Base-by-base conservation (phyloP, 2,888 invertebrate species). In the Nomada fucata region DNA sequence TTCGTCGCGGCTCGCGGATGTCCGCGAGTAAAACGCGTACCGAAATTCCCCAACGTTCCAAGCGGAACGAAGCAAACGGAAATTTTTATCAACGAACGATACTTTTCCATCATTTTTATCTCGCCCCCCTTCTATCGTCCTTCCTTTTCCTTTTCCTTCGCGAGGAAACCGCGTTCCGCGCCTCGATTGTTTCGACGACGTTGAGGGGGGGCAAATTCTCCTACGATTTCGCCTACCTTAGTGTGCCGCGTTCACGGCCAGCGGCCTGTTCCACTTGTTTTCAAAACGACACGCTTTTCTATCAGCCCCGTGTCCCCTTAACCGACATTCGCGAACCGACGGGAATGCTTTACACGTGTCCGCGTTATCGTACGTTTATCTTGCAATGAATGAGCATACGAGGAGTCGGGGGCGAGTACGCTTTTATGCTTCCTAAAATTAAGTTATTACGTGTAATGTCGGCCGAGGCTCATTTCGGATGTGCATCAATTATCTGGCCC, bases 391-490 rank as follows among this genome's bases (percentile, higher is more conserved):
- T 11, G 18, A 11, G 13, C 23, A 26, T 11, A 42, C 26, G 15
- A n/a, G 5, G 20, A 18, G 15, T 15, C 10, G 15, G 7, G 0
- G 10, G 20, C 13, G 63, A 15, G 26, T 13, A 42, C 26, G 26
- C 18, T 65, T 57, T 47, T 29, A 47, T 47, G 53, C 7, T 9
- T 44, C 29, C 7, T 20, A 55, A 29, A 73, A 73, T 73, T 55
- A 73, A 73, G 73, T 57, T 65, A 73, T 73, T 68, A 68, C 60
- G 59, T 15, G 67, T 52, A 75, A 75, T 20, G 42, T 52, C n/a
- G 26, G 23, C 23, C 42, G 26, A 13, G 26, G 11, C 52, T 69
- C 59, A 11, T 75, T 68, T 52, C 23, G 15, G n/a, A 69, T 59
- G 74, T 42, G 69, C 73, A 73, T 65, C 73, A 65, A 73, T 73